Evolutionary conservation across 2,113 vertebrate species (phyloP).

Genomic region (Leiothrix lutea): DNA sequence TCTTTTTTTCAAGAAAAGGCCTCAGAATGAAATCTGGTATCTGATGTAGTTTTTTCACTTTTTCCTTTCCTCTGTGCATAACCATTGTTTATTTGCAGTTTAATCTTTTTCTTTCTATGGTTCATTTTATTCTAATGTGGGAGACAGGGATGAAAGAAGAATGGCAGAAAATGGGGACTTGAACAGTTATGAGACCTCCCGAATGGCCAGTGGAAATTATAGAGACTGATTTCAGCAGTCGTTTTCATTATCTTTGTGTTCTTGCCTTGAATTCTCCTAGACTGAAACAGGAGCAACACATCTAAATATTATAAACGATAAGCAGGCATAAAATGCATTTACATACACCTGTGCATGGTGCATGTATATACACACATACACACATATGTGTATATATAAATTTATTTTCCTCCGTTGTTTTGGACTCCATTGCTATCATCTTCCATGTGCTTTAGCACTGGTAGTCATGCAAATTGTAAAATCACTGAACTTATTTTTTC

Average conservation of each 20-base stretch:
- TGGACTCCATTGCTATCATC: neutral
- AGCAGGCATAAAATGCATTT: neutral
- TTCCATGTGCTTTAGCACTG: neutral
- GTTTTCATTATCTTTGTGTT: neutral
- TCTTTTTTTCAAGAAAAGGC: neutral
- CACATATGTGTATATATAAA: too few relatives aligned
- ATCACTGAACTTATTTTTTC: neutral
- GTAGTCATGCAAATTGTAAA: neutral
- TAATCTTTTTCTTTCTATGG: neutral
- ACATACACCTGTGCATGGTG: neutral
- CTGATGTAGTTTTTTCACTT: neutral
- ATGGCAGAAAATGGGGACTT: neutral
- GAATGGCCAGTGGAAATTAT: neutral
- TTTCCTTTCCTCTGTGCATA: neutral
- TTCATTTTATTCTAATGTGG: neutral
- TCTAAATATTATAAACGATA: neutral
- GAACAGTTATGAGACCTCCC: neutral
- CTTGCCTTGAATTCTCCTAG: neutral
- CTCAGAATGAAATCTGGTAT: neutral
- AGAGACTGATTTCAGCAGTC: neutral
- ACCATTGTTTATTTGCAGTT: neutral
- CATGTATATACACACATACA: rapidly evolving
- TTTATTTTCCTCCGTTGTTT: neutral
- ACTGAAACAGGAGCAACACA: neutral
- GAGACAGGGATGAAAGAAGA: neutral